These are phyloP conservation scores for Pygocentrus nattereri DNA, from an alignment of 2,797 vertebrate genomes.

Conservation along the genomic window DNA sequence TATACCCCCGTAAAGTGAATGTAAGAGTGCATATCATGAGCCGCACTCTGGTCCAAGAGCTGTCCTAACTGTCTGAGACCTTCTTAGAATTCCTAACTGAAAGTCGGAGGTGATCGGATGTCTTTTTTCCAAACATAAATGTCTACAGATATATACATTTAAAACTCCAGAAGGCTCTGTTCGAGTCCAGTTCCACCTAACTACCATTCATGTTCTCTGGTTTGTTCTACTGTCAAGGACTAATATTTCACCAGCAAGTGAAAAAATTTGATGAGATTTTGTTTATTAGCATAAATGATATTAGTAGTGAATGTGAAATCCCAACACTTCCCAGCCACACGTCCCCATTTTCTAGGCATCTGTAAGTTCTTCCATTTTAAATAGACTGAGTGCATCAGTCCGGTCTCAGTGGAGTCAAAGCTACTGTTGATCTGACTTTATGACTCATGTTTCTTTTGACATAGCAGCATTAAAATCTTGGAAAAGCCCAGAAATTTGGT, in stretches of 20 bases:
- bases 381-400: neutral
- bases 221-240: neutral
- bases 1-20: no score
- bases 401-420: neutral
- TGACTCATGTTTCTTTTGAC: slow-evolving; percentile 17
- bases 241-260: neutral
- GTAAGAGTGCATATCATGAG: no score
- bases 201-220: no score
- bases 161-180: no score
- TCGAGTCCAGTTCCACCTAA: no score
- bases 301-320: neutral
- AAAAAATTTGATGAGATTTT: neutral
- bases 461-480: neutral
- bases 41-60: no score
- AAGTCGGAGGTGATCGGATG: no score
- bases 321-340: neutral
- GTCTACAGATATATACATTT: no score
- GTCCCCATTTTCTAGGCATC: neutral
- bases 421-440: slow-evolving; percentile 19
- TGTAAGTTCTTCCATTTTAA: neutral
- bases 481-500: slow-evolving; percentile 11
- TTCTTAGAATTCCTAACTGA: no score
- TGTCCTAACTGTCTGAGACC: no score
- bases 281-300: neutral
- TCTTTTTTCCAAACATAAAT: no score